Conservation (phyloP, 2,888 invertebrate species). For the Stenolophus ochropezus region DNA sequence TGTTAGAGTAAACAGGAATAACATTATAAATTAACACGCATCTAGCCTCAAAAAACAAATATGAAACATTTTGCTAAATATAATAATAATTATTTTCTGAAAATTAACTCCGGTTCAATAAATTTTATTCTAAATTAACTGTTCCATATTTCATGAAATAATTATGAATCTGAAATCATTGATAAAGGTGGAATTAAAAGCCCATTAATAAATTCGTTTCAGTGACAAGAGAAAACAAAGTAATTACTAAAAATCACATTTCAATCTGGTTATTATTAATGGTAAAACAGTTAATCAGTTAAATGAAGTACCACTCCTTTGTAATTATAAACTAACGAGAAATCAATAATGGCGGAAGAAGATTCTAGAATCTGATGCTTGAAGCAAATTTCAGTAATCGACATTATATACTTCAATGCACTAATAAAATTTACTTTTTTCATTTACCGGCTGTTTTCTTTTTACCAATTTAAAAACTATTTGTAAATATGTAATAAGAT, state of each 20-base stretch:
- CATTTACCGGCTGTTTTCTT: neutral
- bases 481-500: constrained; percentile 30
- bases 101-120: neutral
- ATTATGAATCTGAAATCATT: neutral
- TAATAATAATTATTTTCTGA: neutral
- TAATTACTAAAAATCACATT: constrained; percentile 13
- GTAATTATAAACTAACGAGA: constrained; percentile 17
- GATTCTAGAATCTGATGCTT: neutral
- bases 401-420: neutral
- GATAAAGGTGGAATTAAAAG: neutral
- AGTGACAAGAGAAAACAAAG: neutral
- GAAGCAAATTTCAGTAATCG: neutral
- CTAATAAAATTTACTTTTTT: neutral
- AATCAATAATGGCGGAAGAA: constrained; percentile 3
- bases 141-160: neutral
- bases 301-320: neutral
- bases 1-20: no score
- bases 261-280: constrained; percentile 16
- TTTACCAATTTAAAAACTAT: no score
- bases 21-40: no score
- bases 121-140: no score
- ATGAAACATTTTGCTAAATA: neutral
- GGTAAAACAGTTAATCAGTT: constrained; percentile 20
- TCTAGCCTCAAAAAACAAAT: no score
- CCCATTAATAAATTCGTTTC: constrained; percentile 1